Conservation (phyloP, 2,797 vertebrate genomes). For the Syndactyla subalaris region DNA sequence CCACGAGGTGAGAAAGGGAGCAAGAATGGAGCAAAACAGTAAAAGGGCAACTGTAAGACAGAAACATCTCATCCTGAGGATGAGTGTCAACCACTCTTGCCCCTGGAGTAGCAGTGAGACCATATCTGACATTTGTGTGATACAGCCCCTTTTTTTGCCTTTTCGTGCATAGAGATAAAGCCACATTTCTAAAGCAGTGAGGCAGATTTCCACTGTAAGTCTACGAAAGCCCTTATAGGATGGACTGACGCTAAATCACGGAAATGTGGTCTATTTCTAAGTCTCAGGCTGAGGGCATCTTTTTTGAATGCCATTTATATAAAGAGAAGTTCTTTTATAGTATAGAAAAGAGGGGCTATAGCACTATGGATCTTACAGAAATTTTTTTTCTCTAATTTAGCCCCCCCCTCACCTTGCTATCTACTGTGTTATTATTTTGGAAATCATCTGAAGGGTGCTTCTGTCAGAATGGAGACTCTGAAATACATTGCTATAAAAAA, state of each 20-base stretch:
- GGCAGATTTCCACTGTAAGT: not conserved
- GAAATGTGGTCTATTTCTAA: not conserved
- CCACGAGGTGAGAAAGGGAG: not conserved
- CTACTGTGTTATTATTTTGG: not conserved
- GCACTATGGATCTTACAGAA: not conserved
- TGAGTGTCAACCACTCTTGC: not conserved
- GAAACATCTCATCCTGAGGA: not conserved
- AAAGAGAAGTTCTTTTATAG: not conserved
- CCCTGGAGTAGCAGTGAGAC: not conserved
- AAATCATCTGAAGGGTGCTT: not conserved
- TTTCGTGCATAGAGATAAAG: not conserved
- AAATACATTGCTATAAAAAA: not conserved
- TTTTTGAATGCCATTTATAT: not conserved
- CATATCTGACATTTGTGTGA: not conserved
- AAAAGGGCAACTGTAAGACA: not conserved
- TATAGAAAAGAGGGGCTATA: not conserved
- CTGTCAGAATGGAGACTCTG: not conserved
- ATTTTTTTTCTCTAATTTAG: not conserved
- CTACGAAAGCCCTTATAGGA: not conserved
- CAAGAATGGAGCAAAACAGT: not conserved
- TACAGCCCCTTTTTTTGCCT: rapidly evolving
- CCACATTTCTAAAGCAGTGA: not conserved
- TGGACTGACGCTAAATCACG: not conserved
- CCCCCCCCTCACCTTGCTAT: not conserved
- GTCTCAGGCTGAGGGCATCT: not conserved